These are phyloP conservation scores for Phanerotoma sp. DNA, from an alignment of 2,888 invertebrate genomes.

Conservation along the genomic window DNA sequence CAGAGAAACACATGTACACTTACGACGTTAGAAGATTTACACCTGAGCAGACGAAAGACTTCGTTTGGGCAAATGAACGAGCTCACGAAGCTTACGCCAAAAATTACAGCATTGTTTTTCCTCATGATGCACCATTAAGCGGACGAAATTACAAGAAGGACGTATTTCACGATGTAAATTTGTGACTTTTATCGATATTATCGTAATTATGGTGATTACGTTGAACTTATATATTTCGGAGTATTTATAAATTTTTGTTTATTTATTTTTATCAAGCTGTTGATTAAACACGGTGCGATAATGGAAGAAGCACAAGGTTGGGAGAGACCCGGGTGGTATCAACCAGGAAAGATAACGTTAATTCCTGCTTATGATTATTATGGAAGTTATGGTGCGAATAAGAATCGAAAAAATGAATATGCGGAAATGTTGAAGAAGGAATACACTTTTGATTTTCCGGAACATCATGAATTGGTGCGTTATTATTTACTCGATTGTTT, in stretches of 20 bases:
- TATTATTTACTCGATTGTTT: neutral
- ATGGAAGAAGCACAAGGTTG: slow-evolving; percentile 88
- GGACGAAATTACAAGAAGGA: slow-evolving; percentile 72
- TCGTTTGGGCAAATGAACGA: slow-evolving; percentile 76
- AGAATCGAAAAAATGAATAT: slow-evolving; percentile 69
- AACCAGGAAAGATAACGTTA: slow-evolving; percentile 59
- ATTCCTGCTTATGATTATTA: slow-evolving; percentile 83
- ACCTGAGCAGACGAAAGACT: slow-evolving; percentile 68
- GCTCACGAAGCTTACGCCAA: slow-evolving; percentile 89
- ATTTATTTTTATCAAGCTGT: slow-evolving; percentile 58
- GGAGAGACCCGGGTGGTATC: slow-evolving; percentile 86
- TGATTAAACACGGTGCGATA: slow-evolving; percentile 77
- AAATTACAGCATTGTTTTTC: slow-evolving; percentile 81
- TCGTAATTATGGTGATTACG: no score
- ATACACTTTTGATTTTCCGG: slow-evolving; percentile 78
- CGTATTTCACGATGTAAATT: slow-evolving; percentile 69
- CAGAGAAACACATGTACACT: slow-evolving; percentile 80
- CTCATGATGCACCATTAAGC: slow-evolving; percentile 80
- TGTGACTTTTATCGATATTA: no score
- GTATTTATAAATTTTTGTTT: slow-evolving; percentile 6
- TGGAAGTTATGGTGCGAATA: slow-evolving; percentile 72
- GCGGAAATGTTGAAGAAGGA: slow-evolving; percentile 72
- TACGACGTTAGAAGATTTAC: slow-evolving; percentile 86
- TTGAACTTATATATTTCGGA: no score
- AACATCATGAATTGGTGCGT: slow-evolving; percentile 74